Evolutionary conservation across 2,113 vertebrate genomes (phyloP).

Genomic region (Brevimyrus niger): DNA sequence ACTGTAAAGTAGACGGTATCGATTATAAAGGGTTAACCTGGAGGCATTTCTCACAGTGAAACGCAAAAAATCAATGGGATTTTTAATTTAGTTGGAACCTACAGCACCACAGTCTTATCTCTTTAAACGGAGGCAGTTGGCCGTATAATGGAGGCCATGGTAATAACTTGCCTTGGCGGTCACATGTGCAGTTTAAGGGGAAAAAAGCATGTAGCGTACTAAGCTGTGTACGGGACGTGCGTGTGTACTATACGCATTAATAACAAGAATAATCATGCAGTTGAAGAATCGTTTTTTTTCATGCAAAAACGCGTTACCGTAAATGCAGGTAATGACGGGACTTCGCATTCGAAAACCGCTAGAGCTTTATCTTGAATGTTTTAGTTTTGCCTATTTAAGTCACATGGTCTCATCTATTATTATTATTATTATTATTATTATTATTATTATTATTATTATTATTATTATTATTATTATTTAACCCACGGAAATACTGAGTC

Average conservation of each 20-base stretch:
- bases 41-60: neutral
- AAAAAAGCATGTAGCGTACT: neutral
- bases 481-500: neutral
- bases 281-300: neutral
- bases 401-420: neutral
- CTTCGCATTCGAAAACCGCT: neutral
- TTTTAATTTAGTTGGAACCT: neutral
- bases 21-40: neutral
- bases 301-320: neutral
- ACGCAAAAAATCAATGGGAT: neutral
- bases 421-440: too few relatives aligned
- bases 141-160: slow-evolving; percentile 10
- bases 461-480: neutral
- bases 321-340: neutral
- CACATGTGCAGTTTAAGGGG: slow-evolving; percentile 28
- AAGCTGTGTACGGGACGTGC: neutral
- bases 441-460: too few relatives aligned
- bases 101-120: neutral
- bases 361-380: neutral
- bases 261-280: neutral
- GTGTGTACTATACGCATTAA: neutral
- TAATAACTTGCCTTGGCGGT: neutral
- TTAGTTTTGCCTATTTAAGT: neutral
- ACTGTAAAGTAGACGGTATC: neutral
- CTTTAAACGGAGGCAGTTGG: neutral